phyloP scores from a whole-genome alignment of 1,140 invertebrate species.

The Eurosta solidaginis region DNA sequence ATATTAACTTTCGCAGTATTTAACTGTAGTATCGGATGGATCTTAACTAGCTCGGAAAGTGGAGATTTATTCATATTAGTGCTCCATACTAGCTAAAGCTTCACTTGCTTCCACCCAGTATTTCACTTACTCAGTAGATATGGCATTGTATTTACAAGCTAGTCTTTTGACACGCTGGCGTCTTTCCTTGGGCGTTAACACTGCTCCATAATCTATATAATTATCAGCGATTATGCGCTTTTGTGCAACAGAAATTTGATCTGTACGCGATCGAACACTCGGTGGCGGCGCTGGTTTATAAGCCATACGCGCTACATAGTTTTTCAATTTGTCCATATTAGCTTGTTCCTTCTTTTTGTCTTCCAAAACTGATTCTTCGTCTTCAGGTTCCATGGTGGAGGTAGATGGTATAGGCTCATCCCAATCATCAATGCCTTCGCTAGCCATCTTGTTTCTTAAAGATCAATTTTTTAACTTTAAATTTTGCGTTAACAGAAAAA shows the following conservation, averaged over 20 bases:
- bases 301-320: constrained; percentile 48
- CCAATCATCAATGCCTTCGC: constrained; percentile 42
- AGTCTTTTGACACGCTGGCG: constrained; percentile 47
- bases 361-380: constrained; percentile 39
- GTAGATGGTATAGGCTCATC: constrained; percentile 48
- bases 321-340: constrained; percentile 45
- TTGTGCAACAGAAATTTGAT: constrained; percentile 43
- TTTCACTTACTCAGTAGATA: constrained; percentile 50
- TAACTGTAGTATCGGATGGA: no score
- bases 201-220: constrained; percentile 43
- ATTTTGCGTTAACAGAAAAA: background rate
- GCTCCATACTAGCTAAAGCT: no score
- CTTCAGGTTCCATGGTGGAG: constrained; percentile 37
- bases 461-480: background rate
- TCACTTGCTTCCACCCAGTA: background rate
- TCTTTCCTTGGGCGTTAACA: constrained; percentile 45
- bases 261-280: constrained; percentile 41
- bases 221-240: constrained; percentile 35
- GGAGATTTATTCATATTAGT: no score
- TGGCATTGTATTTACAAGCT: constrained; percentile 45
- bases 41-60: no score
- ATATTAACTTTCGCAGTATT: no score
- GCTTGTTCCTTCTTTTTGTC: constrained; percentile 40
- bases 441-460: constrained; percentile 21
- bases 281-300: constrained; percentile 48